These are phyloP conservation scores for Nesidiocoris tenuis DNA, from an alignment of 2,888 invertebrate genomes.

Conservation along the genomic window DNA sequence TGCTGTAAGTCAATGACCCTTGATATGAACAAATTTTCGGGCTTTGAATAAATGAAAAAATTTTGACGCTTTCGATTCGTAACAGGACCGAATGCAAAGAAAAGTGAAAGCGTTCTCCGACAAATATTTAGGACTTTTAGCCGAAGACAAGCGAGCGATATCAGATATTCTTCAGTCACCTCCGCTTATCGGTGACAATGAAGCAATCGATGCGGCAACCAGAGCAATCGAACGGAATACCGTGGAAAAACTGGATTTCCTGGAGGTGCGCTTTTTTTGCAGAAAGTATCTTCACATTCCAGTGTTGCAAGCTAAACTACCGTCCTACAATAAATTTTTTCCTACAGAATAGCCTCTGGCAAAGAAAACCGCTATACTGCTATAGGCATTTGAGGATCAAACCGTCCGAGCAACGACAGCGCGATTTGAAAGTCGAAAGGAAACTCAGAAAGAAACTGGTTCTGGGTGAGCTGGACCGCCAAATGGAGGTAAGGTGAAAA, in stretches of 20 bases:
- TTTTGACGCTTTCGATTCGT: not conserved
- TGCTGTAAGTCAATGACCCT: conserved; percentile 5
- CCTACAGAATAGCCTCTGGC: conserved; percentile 30
- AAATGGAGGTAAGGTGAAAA: conserved; percentile 19
- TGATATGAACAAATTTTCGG: too few species aligned
- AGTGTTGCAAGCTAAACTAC: not conserved
- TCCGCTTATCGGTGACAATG: conserved; percentile 21
- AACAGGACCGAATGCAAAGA: conserved; percentile 27
- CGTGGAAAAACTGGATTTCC: conserved; percentile 28
- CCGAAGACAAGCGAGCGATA: conserved; percentile 21
- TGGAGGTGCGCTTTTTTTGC: conserved; percentile 16
- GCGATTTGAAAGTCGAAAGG: conserved; percentile 10
- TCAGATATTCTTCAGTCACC: conserved; percentile 22
- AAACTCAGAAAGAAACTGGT: conserved; percentile 29
- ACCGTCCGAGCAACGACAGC: conserved; percentile 9
- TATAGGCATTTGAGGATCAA: conserved; percentile 25
- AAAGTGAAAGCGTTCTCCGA: conserved; percentile 29
- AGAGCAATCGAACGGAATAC: conserved; percentile 15
- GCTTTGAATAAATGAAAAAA: too few species aligned
- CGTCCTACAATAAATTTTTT: not conserved
- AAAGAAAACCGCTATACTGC: conserved; percentile 35
- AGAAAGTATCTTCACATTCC: too few species aligned
- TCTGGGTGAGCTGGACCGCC: conserved; percentile 15
- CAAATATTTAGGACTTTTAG: conserved; percentile 22
- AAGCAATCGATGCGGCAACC: conserved; percentile 1